Percentiles rank a stretch among this genome's conserved stretches.
These are phyloP conservation scores for Drosophila seguyi DNA, from an alignment of 1,140 invertebrate species.

Conservation along the genomic window DNA sequence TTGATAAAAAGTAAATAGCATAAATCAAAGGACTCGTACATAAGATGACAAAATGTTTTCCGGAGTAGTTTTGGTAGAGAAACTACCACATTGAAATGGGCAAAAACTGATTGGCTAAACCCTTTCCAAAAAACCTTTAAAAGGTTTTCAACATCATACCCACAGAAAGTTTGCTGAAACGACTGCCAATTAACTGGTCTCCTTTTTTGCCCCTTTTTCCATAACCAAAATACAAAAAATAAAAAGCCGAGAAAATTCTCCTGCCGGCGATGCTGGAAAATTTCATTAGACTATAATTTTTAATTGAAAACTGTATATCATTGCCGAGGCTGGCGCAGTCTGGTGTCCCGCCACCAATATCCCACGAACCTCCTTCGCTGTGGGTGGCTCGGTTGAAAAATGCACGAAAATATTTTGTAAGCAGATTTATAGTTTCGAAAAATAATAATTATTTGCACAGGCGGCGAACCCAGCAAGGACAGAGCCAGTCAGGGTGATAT, in stretches of 20 bases:
- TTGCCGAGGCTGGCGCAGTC: slow-evolving; percentile 59
- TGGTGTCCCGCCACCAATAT: slow-evolving; percentile 12
- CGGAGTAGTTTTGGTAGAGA: neutral
- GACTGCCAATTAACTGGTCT: slow-evolving; percentile 45
- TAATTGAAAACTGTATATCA: slow-evolving; percentile 80
- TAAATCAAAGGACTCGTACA: slow-evolving; percentile 46
- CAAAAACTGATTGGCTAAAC: slow-evolving; percentile 25
- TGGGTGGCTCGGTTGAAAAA: slow-evolving; percentile 52
- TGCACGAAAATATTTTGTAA: slow-evolving; percentile 77
- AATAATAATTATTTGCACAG: slow-evolving; percentile 81
- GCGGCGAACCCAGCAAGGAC: slow-evolving; percentile 57
- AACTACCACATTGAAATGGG: slow-evolving; percentile 6
- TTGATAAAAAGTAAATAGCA: slow-evolving; percentile 63
- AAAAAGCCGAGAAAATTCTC: slow-evolving; percentile 43
- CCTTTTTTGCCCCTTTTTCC: neutral
- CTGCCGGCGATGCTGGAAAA: slow-evolving; percentile 55
- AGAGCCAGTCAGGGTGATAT: slow-evolving; percentile 15
- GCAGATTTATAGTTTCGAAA: slow-evolving; percentile 79
- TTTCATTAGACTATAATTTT: slow-evolving; percentile 77
- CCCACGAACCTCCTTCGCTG: slow-evolving; percentile 14
- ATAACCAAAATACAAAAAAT: slow-evolving; percentile 9
- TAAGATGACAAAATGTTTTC: slow-evolving; percentile 39
- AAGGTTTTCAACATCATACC: slow-evolving; percentile 5
- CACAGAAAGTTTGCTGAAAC: slow-evolving; percentile 6
- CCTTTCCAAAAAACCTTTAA: slow-evolving; percentile 25